Evolutionary conservation across 2,888 invertebrate genomes (phyloP), one percentile per base, ranked within the genome.

Genomic region (Melieria picta): DNA sequence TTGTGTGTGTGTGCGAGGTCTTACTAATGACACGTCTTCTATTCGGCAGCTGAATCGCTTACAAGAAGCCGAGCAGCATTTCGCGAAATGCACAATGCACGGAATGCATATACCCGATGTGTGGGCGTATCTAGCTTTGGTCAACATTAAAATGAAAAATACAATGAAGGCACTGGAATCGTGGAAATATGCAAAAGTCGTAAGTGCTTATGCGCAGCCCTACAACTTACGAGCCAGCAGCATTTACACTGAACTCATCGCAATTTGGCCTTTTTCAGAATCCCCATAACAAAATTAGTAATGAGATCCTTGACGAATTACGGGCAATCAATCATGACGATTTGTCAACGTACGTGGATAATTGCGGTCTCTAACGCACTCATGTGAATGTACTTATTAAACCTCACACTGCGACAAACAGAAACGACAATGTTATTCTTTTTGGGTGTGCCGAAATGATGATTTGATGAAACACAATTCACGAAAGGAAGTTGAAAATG

Each of bases 171-270:
- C 83, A 1, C 47, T 83, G 7, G 76, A 79, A 16, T 83, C 80
- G 71, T 83, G 83, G 83, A 82, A 81, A 74, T 81, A 84, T 68
- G 80, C 83, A 10, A 80, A 78, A 72, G 65, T 73, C 77, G 80
- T 79, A 43, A 4, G 66, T 55, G 0, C 5, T 7, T 5, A 1
- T 52, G 13, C 1, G 11, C 11, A n/a, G 6, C 5, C 3, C 30
- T 30, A 30, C 30, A 30, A 30, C 30, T 3, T 30, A 3, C 30
- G 3, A 30, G 30, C 30, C 30, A 30, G 30, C 30, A 30, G 30
- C 30, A 30, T 30, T 30, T 30, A 30, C 30, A 30, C 30, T 1
- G 30, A 30, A 30, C 30, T 30, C 30, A 30, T 3, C 30, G 30
- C 30, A 30, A 30, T 30, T 30, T 30, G 30, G 30, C 30, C 30